A percentile compares a stretch with the other conserved stretches of the same genome.
phyloP scores from a whole-genome alignment of 2,888 invertebrate species.

The Drosophila parthenogenetica region DNA sequence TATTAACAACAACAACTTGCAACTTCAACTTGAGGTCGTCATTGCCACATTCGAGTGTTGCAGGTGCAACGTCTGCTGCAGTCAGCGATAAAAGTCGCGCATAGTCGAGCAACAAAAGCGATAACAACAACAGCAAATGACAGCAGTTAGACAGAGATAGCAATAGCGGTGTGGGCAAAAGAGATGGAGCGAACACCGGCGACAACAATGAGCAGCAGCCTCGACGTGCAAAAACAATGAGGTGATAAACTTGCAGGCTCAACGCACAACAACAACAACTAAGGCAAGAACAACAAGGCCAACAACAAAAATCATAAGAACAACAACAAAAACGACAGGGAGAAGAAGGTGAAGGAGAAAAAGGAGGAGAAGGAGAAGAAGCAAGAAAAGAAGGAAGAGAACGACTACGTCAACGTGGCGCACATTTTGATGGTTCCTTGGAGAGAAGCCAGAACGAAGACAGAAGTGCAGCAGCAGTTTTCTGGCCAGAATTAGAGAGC shows the following conservation, averaged over 20 bases:
- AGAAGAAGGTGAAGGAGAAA: background rate
- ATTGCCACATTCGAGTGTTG: conserved; percentile 46
- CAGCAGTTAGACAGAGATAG: background rate
- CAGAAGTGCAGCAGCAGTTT: conserved; percentile 48
- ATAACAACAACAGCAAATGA: conserved; percentile 11
- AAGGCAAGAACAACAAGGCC: conserved; percentile 16
- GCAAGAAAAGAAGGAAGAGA: background rate
- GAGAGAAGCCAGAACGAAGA: conserved; percentile 43
- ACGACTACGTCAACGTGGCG: conserved; percentile 55
- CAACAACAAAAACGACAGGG: conserved; percentile 4
- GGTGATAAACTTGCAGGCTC: conserved; percentile 79
- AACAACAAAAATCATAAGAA: conserved; percentile 8
- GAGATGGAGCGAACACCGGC: conserved; percentile 23
- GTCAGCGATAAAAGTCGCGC: conserved; percentile 62
- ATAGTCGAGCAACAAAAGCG: conserved; percentile 14
- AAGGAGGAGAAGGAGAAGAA: background rate
- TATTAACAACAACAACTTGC: conserved; percentile 1
- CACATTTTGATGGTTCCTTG: conserved; percentile 74
- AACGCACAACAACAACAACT: conserved; percentile 62
- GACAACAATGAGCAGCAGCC: conserved; percentile 52
- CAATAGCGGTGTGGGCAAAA: background rate
- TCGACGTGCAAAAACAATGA: conserved; percentile 74
- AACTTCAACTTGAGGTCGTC: conserved; percentile 36
- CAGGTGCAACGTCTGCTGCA: conserved; percentile 55
- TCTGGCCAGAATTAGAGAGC: conserved; percentile 5